Percentiles rank a stretch among this genome's conserved stretches.
phyloP scores from a whole-genome alignment of 1,140 invertebrate species.

The Stegodyphus dumicola region DNA sequence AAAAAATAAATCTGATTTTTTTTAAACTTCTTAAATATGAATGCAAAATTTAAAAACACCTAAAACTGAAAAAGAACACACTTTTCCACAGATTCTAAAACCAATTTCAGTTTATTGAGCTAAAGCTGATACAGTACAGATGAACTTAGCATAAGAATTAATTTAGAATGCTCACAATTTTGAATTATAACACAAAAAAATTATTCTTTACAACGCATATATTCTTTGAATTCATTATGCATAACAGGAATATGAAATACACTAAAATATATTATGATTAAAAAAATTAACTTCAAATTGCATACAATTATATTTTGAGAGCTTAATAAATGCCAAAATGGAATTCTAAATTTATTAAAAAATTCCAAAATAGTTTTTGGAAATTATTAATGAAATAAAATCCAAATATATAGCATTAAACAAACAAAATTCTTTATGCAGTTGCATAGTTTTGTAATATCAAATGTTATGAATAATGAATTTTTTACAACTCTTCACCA shows the following conservation, averaged over 20 bases:
- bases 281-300: background rate
- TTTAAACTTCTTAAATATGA: too few species aligned
- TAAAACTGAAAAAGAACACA: too few species aligned
- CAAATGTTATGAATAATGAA: too few species aligned
- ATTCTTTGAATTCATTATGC: background rate
- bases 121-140: constrained; percentile 33
- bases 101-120: constrained; percentile 38
- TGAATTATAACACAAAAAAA: background rate
- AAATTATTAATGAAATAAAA: too few species aligned
- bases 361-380: too few species aligned
- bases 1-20: too few species aligned
- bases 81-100: constrained; percentile 3
- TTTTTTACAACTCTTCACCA: too few species aligned
- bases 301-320: background rate
- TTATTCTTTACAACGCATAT: background rate
- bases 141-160: constrained; percentile 17
- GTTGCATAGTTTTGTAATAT: too few species aligned
- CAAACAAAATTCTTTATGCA: too few species aligned
- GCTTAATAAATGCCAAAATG: background rate
- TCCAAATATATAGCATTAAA: too few species aligned
- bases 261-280: background rate
- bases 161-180: constrained; percentile 10
- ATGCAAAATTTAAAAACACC: too few species aligned
- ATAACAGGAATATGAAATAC: too few species aligned
- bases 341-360: background rate